Percentiles rank a stretch among this genome's conserved stretches.
phyloP scores from a whole-genome alignment of 2,113 vertebrate genomes.

The Natator depressus region DNA sequence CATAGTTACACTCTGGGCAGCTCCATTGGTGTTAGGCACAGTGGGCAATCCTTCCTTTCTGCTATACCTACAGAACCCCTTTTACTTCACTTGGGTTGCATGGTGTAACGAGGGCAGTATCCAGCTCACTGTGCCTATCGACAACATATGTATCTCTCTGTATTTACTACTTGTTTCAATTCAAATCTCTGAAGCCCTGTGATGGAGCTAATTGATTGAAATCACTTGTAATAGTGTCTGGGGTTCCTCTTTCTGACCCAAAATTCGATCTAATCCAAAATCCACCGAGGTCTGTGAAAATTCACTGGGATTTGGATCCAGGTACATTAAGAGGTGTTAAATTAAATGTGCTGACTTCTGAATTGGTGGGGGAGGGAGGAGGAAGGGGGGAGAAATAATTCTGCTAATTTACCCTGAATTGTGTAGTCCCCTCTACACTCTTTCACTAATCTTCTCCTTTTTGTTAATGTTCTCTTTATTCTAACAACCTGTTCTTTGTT shows the following conservation, averaged over 20 bases:
- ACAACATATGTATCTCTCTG: neutral
- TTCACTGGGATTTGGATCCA: neutral
- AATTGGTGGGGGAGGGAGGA: neutral
- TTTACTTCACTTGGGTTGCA: neutral
- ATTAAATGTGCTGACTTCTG: neutral
- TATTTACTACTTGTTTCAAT: neutral
- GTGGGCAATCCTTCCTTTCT: rapidly evolving
- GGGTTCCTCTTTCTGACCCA: neutral
- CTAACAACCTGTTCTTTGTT: slow-evolving; percentile 85
- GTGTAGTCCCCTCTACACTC: slow-evolving; percentile 28
- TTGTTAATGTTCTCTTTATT: slow-evolving; percentile 63
- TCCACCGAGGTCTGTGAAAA: neutral
- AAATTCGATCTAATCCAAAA: neutral
- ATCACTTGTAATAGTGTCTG: neutral
- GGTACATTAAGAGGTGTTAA: rapidly evolving
- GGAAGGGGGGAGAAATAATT: neutral
- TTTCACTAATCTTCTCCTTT: slow-evolving; percentile 52
- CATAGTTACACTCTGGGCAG: neutral
- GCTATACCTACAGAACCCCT: rapidly evolving
- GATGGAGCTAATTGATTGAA: neutral
- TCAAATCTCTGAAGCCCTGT: neutral
- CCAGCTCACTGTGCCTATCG: neutral
- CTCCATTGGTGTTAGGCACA: rapidly evolving
- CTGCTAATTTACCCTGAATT: slow-evolving; percentile 1
- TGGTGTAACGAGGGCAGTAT: rapidly evolving